A percentile compares a stretch with the other conserved stretches of the same genome.
Conservation (phyloP, 2,888 invertebrate genomes). For the Camptogramma bilineatum region DNA sequence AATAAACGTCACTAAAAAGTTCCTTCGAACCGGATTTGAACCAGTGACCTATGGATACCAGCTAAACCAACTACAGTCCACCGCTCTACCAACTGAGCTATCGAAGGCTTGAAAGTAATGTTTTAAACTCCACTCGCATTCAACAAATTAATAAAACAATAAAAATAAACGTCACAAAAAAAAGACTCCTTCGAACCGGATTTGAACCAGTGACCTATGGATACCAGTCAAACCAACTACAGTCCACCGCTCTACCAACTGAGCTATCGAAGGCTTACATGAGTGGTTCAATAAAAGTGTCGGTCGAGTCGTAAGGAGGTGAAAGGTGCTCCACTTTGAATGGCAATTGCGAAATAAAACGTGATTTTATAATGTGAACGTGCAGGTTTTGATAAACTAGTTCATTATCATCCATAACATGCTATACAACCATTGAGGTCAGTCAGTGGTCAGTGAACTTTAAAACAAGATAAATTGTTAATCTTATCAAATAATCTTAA, state of each 20-base stretch:
- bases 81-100: slow-evolving; percentile 81
- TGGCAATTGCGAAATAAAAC: slow-evolving; percentile 25
- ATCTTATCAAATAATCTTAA: background rate
- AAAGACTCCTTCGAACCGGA: slow-evolving; percentile 84
- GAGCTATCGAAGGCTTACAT: slow-evolving; percentile 80
- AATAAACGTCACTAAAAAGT: slow-evolving; percentile 38
- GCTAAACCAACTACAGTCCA: slow-evolving; percentile 68
- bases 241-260: slow-evolving; percentile 86
- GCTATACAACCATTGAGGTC: slow-evolving; percentile 5
- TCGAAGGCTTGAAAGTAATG: slow-evolving; percentile 36
- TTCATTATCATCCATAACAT: background rate
- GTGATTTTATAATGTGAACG: slow-evolving; percentile 7
- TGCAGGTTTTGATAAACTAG: slow-evolving; percentile 3
- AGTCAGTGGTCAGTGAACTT: slow-evolving; percentile 1
- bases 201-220: slow-evolving; percentile 88
- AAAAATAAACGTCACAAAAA: slow-evolving; percentile 37
- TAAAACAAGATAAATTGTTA: background rate
- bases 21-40: slow-evolving; percentile 87
- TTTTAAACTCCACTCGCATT: background rate
- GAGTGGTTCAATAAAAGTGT: background rate
- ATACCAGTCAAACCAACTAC: slow-evolving; percentile 71
- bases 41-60: slow-evolving; percentile 85
- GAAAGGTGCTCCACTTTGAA: slow-evolving; percentile 52
- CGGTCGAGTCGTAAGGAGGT: slow-evolving; percentile 32
- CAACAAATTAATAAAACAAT: background rate